phyloP scores from a whole-genome alignment of 2,888 invertebrate species.

The Scaptomyza polygonia region DNA sequence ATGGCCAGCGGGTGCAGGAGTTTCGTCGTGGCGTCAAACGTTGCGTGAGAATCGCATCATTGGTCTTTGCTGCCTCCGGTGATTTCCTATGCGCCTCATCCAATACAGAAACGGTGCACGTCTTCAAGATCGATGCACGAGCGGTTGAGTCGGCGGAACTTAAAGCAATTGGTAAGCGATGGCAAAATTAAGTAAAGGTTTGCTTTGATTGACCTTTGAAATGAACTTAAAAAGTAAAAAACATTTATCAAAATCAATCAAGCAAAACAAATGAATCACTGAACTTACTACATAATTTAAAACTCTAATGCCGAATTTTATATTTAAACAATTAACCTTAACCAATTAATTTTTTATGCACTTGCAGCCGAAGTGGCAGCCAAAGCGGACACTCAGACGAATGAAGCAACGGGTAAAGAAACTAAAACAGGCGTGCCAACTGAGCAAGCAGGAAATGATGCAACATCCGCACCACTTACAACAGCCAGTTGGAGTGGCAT shows the following conservation, averaged over 20 bases:
- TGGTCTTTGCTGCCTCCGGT: conserved; percentile 82
- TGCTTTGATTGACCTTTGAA: no score
- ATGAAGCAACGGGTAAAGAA: conserved; percentile 21
- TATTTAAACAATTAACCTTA: background rate
- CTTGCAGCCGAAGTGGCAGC: conserved; percentile 64
- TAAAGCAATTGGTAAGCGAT: conserved; percentile 63
- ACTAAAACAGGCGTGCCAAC: background rate
- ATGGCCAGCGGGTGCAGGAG: conserved; percentile 84
- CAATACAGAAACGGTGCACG: conserved; percentile 84
- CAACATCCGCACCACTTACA: conserved; percentile 30
- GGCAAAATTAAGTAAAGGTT: no score
- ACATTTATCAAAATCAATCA: background rate
- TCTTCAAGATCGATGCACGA: conserved; percentile 82
- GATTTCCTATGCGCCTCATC: conserved; percentile 84
- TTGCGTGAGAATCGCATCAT: conserved; percentile 83
- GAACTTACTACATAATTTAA: no score
- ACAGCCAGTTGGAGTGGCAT: conserved; percentile 81
- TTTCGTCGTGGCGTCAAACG: conserved; percentile 84
- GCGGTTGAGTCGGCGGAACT: conserved; percentile 81
- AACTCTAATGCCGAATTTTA: background rate
- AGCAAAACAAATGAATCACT: background rate
- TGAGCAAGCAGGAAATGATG: conserved; percentile 11
- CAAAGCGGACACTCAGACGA: conserved; percentile 50
- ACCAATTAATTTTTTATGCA: background rate
- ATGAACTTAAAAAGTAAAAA: no score